Percentiles rank a stretch among this genome's conserved stretches.
Conservation (phyloP, 2,797 vertebrate genomes). For the Mastacembelus armatus region DNA sequence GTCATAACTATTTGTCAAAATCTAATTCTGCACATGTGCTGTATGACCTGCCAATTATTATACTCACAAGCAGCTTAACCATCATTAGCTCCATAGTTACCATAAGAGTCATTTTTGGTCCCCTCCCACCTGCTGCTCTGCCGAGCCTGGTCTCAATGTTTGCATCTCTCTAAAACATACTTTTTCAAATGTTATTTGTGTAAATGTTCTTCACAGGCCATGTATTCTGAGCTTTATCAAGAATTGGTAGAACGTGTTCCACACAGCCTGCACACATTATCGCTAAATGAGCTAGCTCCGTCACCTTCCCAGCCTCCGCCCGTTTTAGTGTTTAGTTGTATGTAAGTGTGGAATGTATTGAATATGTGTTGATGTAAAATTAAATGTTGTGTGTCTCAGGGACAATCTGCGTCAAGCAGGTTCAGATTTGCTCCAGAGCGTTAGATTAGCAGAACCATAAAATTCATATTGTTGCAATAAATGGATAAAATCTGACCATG, state of each 20-base stretch:
- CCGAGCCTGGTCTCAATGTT: too few relatives aligned
- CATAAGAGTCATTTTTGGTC: too few relatives aligned
- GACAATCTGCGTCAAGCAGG: not conserved
- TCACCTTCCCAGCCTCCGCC: not conserved
- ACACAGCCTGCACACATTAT: not conserved
- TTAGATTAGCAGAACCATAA: not conserved
- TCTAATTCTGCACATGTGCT: too few relatives aligned
- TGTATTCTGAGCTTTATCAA: too few relatives aligned
- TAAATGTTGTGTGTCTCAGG: slow-evolving; percentile 11
- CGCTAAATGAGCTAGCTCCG: not conserved
- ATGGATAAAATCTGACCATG: not conserved
- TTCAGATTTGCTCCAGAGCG: not conserved
- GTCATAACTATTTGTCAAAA: slow-evolving; percentile 45
- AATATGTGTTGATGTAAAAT: slow-evolving; percentile 7
- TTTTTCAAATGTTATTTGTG: too few relatives aligned
- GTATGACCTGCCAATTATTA: too few relatives aligned
- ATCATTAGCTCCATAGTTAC: too few relatives aligned
- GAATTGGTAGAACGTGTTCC: too few relatives aligned
- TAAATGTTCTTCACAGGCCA: too few relatives aligned
- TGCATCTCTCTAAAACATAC: too few relatives aligned
- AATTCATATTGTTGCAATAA: not conserved
- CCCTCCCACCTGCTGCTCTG: too few relatives aligned
- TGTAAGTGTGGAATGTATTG: not conserved
- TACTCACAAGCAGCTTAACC: too few relatives aligned
- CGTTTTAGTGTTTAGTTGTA: not conserved